Evolutionary conservation across 2,888 invertebrate genomes (phyloP).

Genomic region (Drosophila melanosoma): DNA sequence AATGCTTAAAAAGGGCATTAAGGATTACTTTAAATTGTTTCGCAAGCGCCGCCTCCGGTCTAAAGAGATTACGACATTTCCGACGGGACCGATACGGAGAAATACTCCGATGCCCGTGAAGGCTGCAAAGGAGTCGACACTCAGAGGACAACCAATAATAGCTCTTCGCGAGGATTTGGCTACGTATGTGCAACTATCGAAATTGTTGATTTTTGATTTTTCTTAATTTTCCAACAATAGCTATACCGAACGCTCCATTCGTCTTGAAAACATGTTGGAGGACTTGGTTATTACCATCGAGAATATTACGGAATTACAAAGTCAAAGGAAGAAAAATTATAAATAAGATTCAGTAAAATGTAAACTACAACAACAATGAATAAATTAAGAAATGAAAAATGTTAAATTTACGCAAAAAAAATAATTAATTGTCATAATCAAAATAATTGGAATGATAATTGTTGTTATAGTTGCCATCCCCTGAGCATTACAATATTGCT

Average conservation of each 20-base stretch:
- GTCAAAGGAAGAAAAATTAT: not conserved
- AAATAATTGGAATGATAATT: not conserved
- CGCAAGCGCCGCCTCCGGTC: not conserved
- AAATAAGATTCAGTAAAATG: not conserved
- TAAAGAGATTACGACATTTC: too few species aligned
- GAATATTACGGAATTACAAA: constrained; percentile 7
- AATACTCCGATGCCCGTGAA: not conserved
- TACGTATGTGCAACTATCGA: not conserved
- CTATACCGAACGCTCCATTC: constrained; percentile 12
- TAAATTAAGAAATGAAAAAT: not conserved
- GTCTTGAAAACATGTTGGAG: constrained; percentile 20
- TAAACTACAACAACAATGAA: not conserved
- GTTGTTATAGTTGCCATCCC: not conserved
- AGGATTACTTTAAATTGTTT: constrained; percentile 4
- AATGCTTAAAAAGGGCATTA: constrained; percentile 14
- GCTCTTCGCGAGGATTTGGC: constrained; percentile 24
- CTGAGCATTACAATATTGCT: not conserved
- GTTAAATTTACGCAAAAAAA: not conserved
- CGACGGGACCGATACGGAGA: too few species aligned
- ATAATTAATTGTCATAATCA: not conserved
- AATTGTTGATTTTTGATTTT: too few species aligned
- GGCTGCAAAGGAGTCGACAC: too few species aligned
- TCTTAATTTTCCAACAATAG: not conserved
- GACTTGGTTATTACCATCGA: constrained; percentile 12
- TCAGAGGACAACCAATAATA: not conserved